phyloP scores from a whole-genome alignment of 2,113 vertebrate genomes.

The Zosterops borbonicus region DNA sequence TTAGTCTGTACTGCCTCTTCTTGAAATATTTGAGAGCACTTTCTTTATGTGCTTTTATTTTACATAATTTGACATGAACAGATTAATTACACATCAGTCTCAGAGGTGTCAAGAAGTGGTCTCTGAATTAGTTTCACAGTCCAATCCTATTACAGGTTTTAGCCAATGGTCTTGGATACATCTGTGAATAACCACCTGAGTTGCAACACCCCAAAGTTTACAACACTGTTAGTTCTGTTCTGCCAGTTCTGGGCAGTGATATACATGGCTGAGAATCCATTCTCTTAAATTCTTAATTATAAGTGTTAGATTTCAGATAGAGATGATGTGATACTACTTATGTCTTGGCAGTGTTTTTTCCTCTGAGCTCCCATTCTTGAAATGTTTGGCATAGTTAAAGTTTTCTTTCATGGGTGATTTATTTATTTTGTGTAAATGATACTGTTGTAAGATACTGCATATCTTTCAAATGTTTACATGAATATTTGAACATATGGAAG shows the following conservation, averaged over 20 bases:
- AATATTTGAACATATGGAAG: not conserved
- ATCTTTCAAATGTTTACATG: not conserved
- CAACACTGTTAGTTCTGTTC: not conserved
- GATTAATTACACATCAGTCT: not conserved
- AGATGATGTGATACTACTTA: not conserved
- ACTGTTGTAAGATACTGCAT: not conserved
- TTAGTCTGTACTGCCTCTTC: not conserved
- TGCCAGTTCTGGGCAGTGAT: not conserved
- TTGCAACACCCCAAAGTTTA: not conserved
- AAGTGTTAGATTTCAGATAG: not conserved
- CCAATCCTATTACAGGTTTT: not conserved
- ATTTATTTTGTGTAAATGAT: not conserved
- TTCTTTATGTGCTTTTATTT: not conserved
- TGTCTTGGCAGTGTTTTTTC: not conserved
- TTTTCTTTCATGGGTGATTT: not conserved
- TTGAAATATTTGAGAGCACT: not conserved
- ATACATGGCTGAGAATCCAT: not conserved
- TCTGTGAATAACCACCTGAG: not conserved
- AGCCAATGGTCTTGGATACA: not conserved
- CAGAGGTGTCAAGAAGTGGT: not conserved
- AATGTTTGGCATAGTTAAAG: not conserved
- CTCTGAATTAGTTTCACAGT: not conserved
- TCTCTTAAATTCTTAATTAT: not conserved
- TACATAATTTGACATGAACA: not conserved
- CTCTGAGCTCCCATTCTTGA: not conserved